Evolutionary conservation across 2,797 vertebrate genomes (phyloP).

Genomic region (Potorous gilbertii): DNA sequence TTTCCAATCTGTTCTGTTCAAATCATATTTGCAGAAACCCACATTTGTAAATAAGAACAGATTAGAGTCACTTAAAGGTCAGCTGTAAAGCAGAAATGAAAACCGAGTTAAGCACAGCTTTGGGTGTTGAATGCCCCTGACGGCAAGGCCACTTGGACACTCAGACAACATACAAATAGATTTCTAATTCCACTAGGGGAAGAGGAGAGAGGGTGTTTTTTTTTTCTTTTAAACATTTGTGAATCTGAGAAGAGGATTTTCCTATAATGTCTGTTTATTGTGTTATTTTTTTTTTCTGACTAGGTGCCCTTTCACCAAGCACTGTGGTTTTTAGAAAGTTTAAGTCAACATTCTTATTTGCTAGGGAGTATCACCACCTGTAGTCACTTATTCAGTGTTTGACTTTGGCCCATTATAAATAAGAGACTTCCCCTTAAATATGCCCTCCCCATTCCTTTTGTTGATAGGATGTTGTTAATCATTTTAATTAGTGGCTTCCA

Average conservation of each 20-base stretch:
- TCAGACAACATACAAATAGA: constrained; percentile 11
- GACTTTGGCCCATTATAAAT: constrained; percentile 66
- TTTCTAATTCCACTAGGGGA: constrained; percentile 45
- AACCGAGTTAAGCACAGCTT: background rate
- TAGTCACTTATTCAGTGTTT: constrained; percentile 66
- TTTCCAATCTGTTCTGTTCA: constrained; percentile 39
- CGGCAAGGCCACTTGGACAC: background rate
- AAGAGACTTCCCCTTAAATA: constrained; percentile 41
- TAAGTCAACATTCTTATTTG: constrained; percentile 63
- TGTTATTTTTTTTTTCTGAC: constrained; percentile 17
- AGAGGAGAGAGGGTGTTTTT: background rate
- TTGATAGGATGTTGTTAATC: constrained; percentile 77
- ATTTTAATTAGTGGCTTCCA: constrained; percentile 79
- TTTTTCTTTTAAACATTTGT: background rate
- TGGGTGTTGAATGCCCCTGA: background rate
- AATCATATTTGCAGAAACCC: constrained; percentile 52
- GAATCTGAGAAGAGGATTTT: background rate
- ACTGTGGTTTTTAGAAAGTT: background rate
- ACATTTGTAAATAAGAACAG: constrained; percentile 62
- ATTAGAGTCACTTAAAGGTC: constrained; percentile 62
- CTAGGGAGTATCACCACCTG: constrained; percentile 59
- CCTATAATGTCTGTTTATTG: constrained; percentile 50
- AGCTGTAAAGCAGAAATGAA: constrained; percentile 49
- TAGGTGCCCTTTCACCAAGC: constrained; percentile 54
- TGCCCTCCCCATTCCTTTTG: constrained; percentile 60